phyloP scores from a whole-genome alignment of 2,797 vertebrate genomes.

The Artibeus jamaicensis region DNA sequence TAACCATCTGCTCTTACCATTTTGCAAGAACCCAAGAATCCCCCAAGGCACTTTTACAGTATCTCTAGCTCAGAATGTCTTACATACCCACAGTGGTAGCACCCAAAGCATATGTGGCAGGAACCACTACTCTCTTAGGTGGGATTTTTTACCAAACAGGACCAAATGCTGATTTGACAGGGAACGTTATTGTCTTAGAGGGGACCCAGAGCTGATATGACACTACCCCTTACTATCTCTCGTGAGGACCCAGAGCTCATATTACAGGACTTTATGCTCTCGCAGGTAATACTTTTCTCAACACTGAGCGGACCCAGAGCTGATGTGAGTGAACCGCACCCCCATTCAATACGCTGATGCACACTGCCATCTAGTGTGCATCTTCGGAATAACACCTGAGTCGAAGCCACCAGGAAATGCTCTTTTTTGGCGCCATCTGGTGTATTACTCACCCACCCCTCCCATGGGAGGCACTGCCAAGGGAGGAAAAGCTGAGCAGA shows the following conservation, averaged over 20 bases:
- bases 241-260: neutral
- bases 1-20: conserved; percentile 43
- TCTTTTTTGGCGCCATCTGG: neutral
- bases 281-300: neutral
- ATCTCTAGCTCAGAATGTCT: neutral
- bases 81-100: neutral
- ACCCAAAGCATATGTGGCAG: neutral
- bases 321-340: neutral
- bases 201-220: neutral
- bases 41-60: neutral
- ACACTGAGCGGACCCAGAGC: neutral
- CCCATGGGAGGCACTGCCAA: neutral
- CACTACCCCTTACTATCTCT: neutral
- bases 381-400: neutral
- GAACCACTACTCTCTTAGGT: neutral
- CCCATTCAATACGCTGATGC: neutral
- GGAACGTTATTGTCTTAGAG: neutral
- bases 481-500: neutral
- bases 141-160: neutral
- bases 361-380: neutral
- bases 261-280: neutral
- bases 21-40: neutral
- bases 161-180: neutral
- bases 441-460: neutral
- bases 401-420: neutral